Base-by-base conservation (phyloP, 2,888 invertebrate genomes). In the Resseliella maxima region DNA sequence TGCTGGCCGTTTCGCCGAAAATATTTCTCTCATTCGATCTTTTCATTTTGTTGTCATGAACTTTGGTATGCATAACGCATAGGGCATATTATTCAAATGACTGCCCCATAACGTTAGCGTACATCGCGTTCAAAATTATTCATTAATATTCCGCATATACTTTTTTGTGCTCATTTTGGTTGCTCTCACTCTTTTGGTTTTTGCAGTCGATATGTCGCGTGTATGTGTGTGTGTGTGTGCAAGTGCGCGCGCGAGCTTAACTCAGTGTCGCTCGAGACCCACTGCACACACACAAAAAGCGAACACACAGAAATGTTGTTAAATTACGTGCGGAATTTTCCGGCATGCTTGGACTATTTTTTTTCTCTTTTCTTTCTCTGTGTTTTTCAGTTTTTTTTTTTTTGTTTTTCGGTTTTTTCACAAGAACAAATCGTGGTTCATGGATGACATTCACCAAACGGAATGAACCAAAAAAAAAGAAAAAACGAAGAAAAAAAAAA, bases 241-340 rank as follows among this genome's bases (percentile, higher is more conserved):
- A 21, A 50, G 27, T 27, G 27, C 5, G 27, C 27, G 18, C 3
- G 59, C 59, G 59, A 59, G 12, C 59, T 2, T 1, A 24, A 24
- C 18, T 8, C 10, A 6, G 41, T 8, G 41, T 41, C 50, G 21
- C n/a, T n/a, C n/a, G n/a, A n/a, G n/a, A n/a, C n/a, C n/a, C n/a
- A 50, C 18, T 21, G 50, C 21, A 50, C 59, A 59, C 27, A 59
- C 59, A 59, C 50, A 50, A 6, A 59, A 3, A 35, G 18, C 15
- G 31, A 31, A 72, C 31, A 72, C 31, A 31, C 72, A 72, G 31
- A 72, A 72, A 72, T 72, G 72, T 72, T 72, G 72, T 72, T 72
- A 31, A 31, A 72, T 72, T 72, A 72, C 72, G 72, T 72, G 72
- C 72, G 72, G 72, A 72, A 72, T 72, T 72, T 72, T 72, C 31